phyloP scores from a whole-genome alignment of 30 jellyfish, hydroid and myxozoan genomes.

The Cassiopea andromeda region DNA sequence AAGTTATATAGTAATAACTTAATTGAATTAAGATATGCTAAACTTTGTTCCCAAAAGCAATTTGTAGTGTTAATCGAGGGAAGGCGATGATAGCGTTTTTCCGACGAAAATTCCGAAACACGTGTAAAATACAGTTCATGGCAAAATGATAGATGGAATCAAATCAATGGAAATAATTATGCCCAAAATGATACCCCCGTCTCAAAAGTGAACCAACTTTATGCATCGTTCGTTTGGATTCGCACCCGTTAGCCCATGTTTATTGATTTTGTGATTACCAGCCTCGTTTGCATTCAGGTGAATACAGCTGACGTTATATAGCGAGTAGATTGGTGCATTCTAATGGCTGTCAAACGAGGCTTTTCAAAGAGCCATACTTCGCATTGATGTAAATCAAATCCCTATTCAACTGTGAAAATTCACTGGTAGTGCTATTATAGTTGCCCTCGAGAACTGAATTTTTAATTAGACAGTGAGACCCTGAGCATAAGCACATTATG shows the following conservation, averaged over 20 bases:
- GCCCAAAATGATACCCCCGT: conserved; percentile 55
- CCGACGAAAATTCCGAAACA: background rate
- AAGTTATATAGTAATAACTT: no score
- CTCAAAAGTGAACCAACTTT: conserved; percentile 37
- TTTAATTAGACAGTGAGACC: conserved; percentile 50
- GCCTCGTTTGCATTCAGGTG: conserved; percentile 54
- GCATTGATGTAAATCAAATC: conserved; percentile 10
- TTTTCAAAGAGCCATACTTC: conserved; percentile 37
- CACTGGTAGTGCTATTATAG: conserved; percentile 73
- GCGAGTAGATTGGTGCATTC: background rate
- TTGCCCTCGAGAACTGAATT: conserved; percentile 75
- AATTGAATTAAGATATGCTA: no score
- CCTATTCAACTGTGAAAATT: conserved; percentile 31
- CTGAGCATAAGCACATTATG: conserved; percentile 63
- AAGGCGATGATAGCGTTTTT: no score
- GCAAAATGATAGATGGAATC: background rate
- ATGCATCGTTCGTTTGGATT: conserved; percentile 71
- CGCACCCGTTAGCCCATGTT: conserved; percentile 80
- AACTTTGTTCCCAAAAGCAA: no score
- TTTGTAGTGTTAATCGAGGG: no score
- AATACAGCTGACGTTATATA: conserved; percentile 56
- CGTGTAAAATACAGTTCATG: background rate
- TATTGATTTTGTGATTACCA: conserved; percentile 43
- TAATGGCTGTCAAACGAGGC: conserved; percentile 50
- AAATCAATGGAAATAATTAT: background rate